phyloP scores from a whole-genome alignment of 2,797 vertebrate genomes.

The Borostomias antarcticus region DNA sequence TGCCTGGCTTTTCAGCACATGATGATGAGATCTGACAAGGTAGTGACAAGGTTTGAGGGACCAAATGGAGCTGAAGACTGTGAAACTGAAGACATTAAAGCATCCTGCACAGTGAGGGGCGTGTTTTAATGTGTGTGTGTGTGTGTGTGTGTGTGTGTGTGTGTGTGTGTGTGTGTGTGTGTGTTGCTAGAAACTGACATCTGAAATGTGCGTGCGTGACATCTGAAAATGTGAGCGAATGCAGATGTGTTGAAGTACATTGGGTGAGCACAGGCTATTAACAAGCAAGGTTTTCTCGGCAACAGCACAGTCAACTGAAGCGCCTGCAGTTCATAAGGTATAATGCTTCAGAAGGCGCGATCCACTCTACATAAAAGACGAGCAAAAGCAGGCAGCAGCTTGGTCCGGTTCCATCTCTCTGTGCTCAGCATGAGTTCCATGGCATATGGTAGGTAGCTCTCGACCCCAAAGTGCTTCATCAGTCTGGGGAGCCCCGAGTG shows the following conservation, averaged over 20 bases:
- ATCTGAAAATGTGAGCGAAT: too few relatives aligned
- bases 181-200: neutral
- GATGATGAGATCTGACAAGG: neutral
- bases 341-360: neutral
- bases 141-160: constrained; percentile 2
- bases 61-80: constrained; percentile 1
- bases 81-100: constrained; percentile 13
- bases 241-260: too few relatives aligned
- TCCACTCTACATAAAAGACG: constrained; percentile 7
- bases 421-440: constrained; percentile 19
- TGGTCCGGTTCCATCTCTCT: constrained; percentile 3
- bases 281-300: too few relatives aligned
- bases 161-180: neutral
- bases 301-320: neutral
- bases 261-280: too few relatives aligned
- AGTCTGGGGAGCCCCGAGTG: constrained; percentile 32
- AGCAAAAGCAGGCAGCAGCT: constrained; percentile 5
- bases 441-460: constrained; percentile 42
- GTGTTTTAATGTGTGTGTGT: neutral
- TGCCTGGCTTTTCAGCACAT: constrained; percentile 2
- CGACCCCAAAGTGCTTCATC: constrained; percentile 50
- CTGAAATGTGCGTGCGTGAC: too few relatives aligned
- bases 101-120: constrained; percentile 1
- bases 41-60: constrained; percentile 9
- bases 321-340: neutral